These are phyloP conservation scores for Paratrypauchen microcephalus DNA, from an alignment of 2,797 vertebrate species.

Conservation along the genomic window DNA sequence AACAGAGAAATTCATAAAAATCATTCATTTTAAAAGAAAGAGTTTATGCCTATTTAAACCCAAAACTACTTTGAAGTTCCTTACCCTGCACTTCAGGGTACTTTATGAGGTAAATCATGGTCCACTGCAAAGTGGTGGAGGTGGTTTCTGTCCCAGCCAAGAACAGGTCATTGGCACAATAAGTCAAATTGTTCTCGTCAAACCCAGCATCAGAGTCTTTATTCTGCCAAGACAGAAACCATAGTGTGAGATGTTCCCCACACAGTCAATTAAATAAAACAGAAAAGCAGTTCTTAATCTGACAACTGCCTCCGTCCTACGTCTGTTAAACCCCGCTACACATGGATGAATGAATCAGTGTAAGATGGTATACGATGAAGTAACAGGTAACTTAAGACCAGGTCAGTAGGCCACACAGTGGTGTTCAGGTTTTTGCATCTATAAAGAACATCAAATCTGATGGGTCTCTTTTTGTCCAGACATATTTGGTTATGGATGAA, in stretches of 20 bases:
- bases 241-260: neutral
- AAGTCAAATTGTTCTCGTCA: conserved; percentile 70
- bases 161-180: conserved; percentile 77
- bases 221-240: conserved; percentile 40
- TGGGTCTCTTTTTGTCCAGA: neutral
- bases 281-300: too few species aligned
- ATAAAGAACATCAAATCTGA: neutral
- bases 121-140: conserved; percentile 81
- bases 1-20: neutral
- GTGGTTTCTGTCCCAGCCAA: conserved; percentile 85
- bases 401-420: neutral
- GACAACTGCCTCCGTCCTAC: too few species aligned
- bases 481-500: neutral
- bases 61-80: conserved; percentile 2
- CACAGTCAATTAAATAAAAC: neutral
- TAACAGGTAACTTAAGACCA: neutral
- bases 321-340: too few species aligned
- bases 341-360: neutral
- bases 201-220: conserved; percentile 59
- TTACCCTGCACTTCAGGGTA: conserved; percentile 82
- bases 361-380: neutral
- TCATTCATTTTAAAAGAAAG: neutral
- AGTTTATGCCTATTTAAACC: neutral
- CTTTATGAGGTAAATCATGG: conserved; percentile 76
- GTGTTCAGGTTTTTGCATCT: neutral